Percentiles rank a stretch among this genome's conserved stretches.
These are phyloP conservation scores for human (Homo sapiens) DNA, from an alignment of 2,113 vertebrate genomes.

Conservation along the genomic window DNA sequence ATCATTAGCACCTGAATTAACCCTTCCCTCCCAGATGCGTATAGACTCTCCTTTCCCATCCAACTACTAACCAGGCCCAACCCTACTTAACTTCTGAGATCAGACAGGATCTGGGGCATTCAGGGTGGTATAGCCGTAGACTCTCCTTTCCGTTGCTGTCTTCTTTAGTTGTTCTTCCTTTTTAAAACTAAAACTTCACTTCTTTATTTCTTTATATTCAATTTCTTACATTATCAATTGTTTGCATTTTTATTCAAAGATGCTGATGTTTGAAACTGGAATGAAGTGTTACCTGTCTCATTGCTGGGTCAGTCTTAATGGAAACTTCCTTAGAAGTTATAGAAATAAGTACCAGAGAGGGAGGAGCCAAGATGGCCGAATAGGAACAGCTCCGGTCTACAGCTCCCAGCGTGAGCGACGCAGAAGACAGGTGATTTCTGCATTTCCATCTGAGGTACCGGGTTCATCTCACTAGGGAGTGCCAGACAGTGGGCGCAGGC, in stretches of 20 bases:
- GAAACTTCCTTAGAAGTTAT: neutral
- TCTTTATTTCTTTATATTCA: neutral
- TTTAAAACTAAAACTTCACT: neutral
- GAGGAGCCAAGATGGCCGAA: too few relatives aligned
- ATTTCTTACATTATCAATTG: neutral
- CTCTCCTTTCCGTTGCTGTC: neutral
- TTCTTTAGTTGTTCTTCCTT: neutral
- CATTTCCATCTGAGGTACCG: too few relatives aligned
- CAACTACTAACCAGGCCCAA: too few relatives aligned
- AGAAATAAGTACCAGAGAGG: neutral
- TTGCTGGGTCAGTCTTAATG: neutral
- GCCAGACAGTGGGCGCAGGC: too few relatives aligned
- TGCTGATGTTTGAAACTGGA: neutral
- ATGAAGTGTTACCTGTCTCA: neutral
- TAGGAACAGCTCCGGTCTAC: too few relatives aligned
- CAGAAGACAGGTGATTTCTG: too few relatives aligned
- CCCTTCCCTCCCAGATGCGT: neutral
- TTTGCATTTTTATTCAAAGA: neutral
- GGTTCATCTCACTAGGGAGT: too few relatives aligned
- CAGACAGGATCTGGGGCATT: too few relatives aligned
- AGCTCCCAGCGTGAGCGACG: too few relatives aligned
- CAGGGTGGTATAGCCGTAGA: too few relatives aligned
- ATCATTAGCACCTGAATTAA: neutral
- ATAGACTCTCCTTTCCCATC: too few relatives aligned
- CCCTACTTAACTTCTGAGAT: too few relatives aligned